Evolutionary conservation across 2,888 invertebrate genomes (phyloP).

Genomic region (Tetanocera ferruginea): DNA sequence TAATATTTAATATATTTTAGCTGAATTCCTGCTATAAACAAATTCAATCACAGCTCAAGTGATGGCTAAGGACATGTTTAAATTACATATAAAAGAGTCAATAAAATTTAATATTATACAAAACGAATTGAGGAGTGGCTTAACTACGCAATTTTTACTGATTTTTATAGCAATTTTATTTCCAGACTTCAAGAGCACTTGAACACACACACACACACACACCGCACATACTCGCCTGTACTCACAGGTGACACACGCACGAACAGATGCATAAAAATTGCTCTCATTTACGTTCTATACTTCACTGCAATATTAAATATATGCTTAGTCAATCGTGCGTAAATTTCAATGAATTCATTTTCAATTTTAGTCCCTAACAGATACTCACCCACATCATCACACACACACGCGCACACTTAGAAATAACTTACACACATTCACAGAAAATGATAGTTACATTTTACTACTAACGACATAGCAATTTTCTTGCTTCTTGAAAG

Average conservation of each 20-base stretch:
- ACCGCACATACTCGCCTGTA: neutral
- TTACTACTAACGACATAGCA: neutral
- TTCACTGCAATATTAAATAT: constrained; percentile 50
- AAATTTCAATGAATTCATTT: constrained; percentile 64
- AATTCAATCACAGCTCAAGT: no score
- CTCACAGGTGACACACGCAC: no score
- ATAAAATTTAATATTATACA: no score
- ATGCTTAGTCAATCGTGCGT: constrained; percentile 63
- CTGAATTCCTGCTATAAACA: no score
- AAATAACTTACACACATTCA: neutral
- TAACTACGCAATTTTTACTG: no score
- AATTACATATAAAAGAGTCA: no score
- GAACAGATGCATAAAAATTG: neutral
- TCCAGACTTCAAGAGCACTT: no score
- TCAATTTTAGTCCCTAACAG: constrained; percentile 53
- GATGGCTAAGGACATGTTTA: no score
- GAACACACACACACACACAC: neutral
- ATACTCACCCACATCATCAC: neutral
- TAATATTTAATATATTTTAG: no score
- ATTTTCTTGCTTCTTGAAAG: neutral
- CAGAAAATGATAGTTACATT: neutral
- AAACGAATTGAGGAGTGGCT: no score
- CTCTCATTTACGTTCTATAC: neutral
- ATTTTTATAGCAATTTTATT: no score
- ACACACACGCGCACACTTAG: neutral